A percentile compares a stretch with the other conserved stretches of the same genome.
Evolutionary conservation across 2,113 vertebrate genomes (phyloP).

Genomic region (Pyrgilauda ruficollis): DNA sequence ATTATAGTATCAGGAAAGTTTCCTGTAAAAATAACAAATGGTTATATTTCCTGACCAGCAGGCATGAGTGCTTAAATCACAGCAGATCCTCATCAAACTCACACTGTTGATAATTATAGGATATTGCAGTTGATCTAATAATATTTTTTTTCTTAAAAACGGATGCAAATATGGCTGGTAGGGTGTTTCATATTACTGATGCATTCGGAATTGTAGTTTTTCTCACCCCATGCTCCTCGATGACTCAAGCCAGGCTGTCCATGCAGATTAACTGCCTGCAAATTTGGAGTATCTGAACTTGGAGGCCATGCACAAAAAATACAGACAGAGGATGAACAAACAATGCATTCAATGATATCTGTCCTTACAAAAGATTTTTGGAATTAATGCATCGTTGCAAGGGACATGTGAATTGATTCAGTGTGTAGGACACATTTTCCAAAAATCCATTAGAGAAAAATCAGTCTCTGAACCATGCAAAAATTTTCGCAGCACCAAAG

Average conservation of each 20-base stretch:
- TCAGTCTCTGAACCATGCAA: not conserved
- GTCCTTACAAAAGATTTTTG: not conserved
- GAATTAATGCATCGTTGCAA: not conserved
- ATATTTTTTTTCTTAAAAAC: not conserved
- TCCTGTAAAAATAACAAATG: not conserved
- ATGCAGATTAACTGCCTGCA: not conserved
- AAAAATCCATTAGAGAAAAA: not conserved
- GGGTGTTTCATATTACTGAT: not conserved
- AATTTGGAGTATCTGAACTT: not conserved
- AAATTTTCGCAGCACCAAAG: not conserved
- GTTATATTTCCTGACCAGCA: not conserved
- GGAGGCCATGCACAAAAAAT: not conserved
- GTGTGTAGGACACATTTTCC: not conserved
- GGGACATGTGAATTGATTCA: not conserved
- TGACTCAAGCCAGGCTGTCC: not conserved
- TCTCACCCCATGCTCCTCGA: not conserved
- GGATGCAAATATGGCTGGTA: not conserved
- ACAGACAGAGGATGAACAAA: not conserved
- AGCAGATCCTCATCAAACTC: not conserved
- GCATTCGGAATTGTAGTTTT: not conserved
- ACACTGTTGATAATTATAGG: fast-evolving
- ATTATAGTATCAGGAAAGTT: not conserved
- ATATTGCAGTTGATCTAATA: not conserved
- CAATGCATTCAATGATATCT: not conserved
- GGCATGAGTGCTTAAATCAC: not conserved